A percentile compares a stretch with the other conserved stretches of the same genome.
Conservation (phyloP, 2,797 vertebrate species). For the Cossypha heuglini region DNA sequence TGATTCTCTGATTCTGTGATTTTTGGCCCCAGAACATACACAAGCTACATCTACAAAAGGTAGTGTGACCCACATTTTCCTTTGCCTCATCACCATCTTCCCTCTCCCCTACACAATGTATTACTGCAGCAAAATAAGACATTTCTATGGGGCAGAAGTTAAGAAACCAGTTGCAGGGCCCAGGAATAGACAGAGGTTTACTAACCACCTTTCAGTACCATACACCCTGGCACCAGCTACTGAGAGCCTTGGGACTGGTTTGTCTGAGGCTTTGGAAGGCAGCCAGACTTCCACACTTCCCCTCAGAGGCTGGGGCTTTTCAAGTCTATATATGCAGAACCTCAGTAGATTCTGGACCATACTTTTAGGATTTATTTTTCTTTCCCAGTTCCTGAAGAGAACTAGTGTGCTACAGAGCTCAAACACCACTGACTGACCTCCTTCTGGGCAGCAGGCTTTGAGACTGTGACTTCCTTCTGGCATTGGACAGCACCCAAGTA, state of each 20-base stretch:
- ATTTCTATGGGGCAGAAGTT: neutral
- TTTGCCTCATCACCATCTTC: neutral
- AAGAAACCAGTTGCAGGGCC: neutral
- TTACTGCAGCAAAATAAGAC: neutral
- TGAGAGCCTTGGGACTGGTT: neutral
- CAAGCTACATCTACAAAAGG: neutral
- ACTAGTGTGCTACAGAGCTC: conserved; percentile 27
- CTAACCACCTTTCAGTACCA: neutral
- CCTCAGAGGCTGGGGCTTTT: neutral
- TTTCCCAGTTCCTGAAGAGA: conserved; percentile 42
- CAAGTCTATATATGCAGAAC: neutral
- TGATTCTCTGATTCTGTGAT: neutral
- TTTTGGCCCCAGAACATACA: neutral
- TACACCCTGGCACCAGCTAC: neutral
- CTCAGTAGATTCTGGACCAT: neutral
- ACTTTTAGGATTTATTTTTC: conserved; percentile 54
- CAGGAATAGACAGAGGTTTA: neutral
- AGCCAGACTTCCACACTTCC: conserved; percentile 26
- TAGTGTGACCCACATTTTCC: neutral
- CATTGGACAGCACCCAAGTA: conserved; percentile 37
- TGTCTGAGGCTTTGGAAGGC: conserved; percentile 41
- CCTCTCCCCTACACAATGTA: neutral
- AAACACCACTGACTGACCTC: conserved; percentile 10
- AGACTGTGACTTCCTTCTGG: conserved; percentile 50
- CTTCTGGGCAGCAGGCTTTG: neutral